Evolutionary conservation across 2,797 vertebrate genomes (phyloP), one percentile per base, ranked within the genome.

Genomic region (Gouania willdenowi): DNA sequence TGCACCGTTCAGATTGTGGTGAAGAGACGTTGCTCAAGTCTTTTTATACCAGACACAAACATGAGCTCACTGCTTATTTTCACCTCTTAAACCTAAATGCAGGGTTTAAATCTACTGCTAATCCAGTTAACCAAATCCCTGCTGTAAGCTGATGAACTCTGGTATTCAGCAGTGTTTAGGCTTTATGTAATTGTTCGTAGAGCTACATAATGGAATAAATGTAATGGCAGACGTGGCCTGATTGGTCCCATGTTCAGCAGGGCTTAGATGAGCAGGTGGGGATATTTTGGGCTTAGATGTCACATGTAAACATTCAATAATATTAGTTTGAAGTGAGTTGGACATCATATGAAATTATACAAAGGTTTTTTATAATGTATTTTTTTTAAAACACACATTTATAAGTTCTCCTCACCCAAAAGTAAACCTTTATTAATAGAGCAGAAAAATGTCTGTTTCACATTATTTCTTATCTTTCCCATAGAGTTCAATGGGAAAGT

Each of bases 51-150:
- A 13, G 59, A 55, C 25, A 35, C 51, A 23, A 57, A 47, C 75
- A 75, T 70, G 39, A 72, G 66, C 77, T 87, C 78, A 72, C 80
- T 83, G 83, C 84, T 87, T 92, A 86, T 89, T 90, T 88, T 88
- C 68, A 69, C 79, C 79, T 70, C 58, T 19, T 73, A 66, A 67
- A 69, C 65, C 80, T 86, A 88, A 84, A 83, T 88, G 84, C 83
- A 84, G 84, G 75, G 3, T 84, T 87, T 89, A 91, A 87, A 79
- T 87, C 78, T 85, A 71, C 80, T 20, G 44, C 61, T 92, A 88
- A 93, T 90, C 91, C 87, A 74, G 81, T 90, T 89, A 83, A 81
- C 81, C 66, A 87, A 90, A 88, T 85, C 75, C 67, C 46, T 11
- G 14, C 40, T 34, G 34, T 83, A 82, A 85, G 70, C 84, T 71